Conservation (phyloP, 1,140 invertebrate species). For the Oncopodura yosiiana region DNA sequence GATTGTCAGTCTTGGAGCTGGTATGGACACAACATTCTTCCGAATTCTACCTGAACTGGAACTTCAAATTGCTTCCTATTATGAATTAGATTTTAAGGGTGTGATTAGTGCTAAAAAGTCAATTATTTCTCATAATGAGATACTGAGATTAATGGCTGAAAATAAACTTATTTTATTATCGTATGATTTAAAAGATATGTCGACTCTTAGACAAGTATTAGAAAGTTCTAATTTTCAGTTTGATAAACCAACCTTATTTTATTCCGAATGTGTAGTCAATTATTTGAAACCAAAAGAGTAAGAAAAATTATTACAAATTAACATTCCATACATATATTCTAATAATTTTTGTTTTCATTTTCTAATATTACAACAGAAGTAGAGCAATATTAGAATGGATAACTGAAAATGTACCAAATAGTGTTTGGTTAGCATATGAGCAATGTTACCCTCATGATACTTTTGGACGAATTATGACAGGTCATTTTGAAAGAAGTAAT, state of each 20-base stretch:
- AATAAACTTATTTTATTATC: constrained; percentile 19
- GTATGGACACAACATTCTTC: constrained; percentile 29
- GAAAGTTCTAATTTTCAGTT: constrained; percentile 17
- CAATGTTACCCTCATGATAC: constrained; percentile 29
- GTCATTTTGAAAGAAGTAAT: constrained; percentile 31
- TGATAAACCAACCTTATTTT: constrained; percentile 28
- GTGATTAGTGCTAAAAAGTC: constrained; percentile 21
- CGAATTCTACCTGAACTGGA: constrained; percentile 23
- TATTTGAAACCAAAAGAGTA: constrained; percentile 32
- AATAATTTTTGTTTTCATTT: background rate
- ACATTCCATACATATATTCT: background rate
- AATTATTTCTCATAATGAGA: constrained; percentile 19
- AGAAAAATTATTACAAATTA: background rate
- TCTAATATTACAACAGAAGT: constrained; percentile 12
- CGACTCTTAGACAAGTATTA: constrained; percentile 9
- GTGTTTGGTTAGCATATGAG: constrained; percentile 32
- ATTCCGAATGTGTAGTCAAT: constrained; percentile 35
- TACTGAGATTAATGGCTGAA: constrained; percentile 11
- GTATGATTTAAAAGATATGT: constrained; percentile 23
- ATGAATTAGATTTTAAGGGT: constrained; percentile 29
- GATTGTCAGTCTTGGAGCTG: constrained; percentile 25
- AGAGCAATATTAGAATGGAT: constrained; percentile 26
- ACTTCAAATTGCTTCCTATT: constrained; percentile 15
- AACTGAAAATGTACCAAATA: constrained; percentile 13
- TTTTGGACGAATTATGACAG: constrained; percentile 33